Evolutionary conservation across 2,797 vertebrate species (phyloP).

Genomic region (Malacoraja senta): DNA sequence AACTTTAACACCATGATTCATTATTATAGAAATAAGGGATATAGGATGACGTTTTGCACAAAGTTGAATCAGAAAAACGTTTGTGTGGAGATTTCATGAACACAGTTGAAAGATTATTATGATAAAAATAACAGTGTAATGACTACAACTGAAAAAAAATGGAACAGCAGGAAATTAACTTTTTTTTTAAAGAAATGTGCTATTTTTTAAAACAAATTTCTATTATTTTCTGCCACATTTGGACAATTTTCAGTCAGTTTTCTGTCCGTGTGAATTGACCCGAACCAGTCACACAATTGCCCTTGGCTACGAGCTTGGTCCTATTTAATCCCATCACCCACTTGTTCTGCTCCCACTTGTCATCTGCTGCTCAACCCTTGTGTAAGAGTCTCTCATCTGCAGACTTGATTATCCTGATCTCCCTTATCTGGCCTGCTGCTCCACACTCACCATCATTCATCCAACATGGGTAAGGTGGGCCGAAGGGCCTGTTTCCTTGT

Average conservation of each 20-base stretch:
- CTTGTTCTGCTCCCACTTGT: background rate
- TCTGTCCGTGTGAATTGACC: background rate
- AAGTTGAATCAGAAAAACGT: background rate
- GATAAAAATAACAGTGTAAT: background rate
- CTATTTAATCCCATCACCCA: background rate
- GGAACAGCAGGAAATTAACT: background rate
- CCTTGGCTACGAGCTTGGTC: background rate
- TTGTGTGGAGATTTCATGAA: background rate
- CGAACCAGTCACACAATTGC: background rate
- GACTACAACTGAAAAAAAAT: background rate
- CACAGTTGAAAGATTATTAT: background rate
- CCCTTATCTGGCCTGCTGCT: background rate
- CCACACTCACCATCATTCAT: background rate
- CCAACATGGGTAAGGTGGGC: too few species aligned
- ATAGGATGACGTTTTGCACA: background rate
- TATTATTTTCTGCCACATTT: background rate
- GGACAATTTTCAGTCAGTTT: background rate
- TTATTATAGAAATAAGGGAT: background rate
- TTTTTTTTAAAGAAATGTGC: background rate
- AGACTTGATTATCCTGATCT: background rate
- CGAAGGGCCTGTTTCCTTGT: too few species aligned
- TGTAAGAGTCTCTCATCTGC: background rate
- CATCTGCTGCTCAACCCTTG: background rate
- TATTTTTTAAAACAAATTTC: background rate
- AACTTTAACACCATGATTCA: background rate